Evolutionary conservation across 2,797 vertebrate species (phyloP).

Genomic region (Furcifer pardalis): DNA sequence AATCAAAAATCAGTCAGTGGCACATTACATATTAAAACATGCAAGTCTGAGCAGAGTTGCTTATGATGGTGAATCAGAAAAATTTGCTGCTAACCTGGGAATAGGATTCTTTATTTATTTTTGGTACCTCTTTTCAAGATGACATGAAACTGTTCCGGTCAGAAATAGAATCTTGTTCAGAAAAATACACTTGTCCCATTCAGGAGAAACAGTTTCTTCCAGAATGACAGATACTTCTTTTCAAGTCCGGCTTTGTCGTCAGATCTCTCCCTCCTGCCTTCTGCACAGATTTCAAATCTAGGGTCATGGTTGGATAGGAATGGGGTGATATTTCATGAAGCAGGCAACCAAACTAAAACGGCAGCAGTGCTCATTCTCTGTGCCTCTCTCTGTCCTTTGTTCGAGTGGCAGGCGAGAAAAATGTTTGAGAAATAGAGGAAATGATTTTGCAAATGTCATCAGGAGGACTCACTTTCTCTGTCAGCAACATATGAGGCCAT

Average conservation of each 20-base stretch:
- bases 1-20: background rate
- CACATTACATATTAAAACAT: background rate
- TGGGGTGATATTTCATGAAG: background rate
- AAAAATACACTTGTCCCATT: background rate
- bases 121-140: background rate
- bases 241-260: background rate
- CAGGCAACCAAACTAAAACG: constrained; percentile 7
- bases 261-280: background rate
- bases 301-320: background rate
- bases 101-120: background rate
- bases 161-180: background rate
- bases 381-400: constrained; percentile 6
- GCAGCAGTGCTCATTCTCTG: background rate
- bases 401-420: background rate
- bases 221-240: background rate
- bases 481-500: constrained; percentile 8
- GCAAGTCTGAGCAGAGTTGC: background rate
- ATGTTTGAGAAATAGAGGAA: constrained; percentile 35
- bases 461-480: constrained; percentile 3
- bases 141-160: background rate
- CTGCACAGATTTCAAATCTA: background rate
- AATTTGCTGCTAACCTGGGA: background rate
- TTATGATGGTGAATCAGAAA: background rate
- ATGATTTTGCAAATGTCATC: constrained; percentile 41
- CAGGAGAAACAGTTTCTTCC: background rate